A percentile compares a stretch with the other conserved stretches of the same genome.
Conservation (phyloP, 2,113 vertebrate genomes). For the Rhinoderma darwinii region DNA sequence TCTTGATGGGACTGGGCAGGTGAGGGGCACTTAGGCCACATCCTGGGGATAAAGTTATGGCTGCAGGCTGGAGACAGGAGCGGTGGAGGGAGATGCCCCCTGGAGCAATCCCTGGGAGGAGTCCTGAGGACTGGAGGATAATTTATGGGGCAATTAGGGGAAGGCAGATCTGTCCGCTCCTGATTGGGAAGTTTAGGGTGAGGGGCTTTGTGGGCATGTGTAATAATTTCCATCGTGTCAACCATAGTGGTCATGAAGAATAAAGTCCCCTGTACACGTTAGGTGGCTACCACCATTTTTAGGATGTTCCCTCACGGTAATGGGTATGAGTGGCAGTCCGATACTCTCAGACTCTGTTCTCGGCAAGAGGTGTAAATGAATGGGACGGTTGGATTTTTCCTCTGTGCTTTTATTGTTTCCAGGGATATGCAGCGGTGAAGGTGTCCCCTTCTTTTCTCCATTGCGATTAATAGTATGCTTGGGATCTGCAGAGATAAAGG, state of each 20-base stretch:
- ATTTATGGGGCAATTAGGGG: constrained; percentile 20
- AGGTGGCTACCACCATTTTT: background rate
- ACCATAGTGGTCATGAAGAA: background rate
- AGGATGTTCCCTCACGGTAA: background rate
- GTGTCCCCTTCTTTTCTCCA: background rate
- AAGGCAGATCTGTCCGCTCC: constrained; percentile 10
- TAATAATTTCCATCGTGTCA: background rate
- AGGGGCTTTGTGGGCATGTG: background rate
- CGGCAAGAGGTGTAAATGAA: background rate
- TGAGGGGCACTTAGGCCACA: constrained; percentile 15
- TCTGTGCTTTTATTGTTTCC: too few species aligned
- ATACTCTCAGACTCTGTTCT: background rate
- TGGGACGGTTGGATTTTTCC: background rate
- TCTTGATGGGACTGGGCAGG: constrained; percentile 25
- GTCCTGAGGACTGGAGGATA: background rate
- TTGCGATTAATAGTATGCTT: background rate
- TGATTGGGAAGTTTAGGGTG: background rate
- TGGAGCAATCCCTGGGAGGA: constrained; percentile 10
- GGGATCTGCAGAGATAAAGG: too few species aligned
- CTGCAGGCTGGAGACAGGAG: constrained; percentile 30
- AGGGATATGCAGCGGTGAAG: background rate
- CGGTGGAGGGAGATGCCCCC: background rate
- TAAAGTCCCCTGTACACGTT: background rate
- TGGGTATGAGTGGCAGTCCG: background rate
- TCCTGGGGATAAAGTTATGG: constrained; percentile 45